Conservation (phyloP, 2,797 vertebrate species). For the Rhynchotus rufescens region DNA sequence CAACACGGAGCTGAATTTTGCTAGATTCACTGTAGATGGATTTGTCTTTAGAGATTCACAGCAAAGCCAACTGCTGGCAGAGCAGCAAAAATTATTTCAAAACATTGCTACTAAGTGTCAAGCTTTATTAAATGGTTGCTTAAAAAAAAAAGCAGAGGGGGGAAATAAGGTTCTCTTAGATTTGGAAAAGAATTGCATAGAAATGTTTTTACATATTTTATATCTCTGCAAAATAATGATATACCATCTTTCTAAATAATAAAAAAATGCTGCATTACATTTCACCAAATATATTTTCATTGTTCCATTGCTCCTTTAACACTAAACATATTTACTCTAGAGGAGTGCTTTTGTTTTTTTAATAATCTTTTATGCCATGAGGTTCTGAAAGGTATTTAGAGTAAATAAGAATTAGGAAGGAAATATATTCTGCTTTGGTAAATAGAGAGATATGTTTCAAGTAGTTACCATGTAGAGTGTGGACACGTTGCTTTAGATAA, state of each 20-base stretch:
- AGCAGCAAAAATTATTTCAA: conserved; percentile 63
- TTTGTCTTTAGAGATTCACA: conserved; percentile 67
- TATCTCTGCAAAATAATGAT: conserved; percentile 19
- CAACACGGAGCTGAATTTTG: conserved; percentile 46
- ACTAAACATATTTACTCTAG: conserved; percentile 24
- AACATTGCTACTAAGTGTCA: conserved; percentile 42
- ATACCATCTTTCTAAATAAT: conserved; percentile 33
- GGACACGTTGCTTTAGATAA: background rate
- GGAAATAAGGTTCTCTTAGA: background rate
- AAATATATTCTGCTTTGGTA: background rate
- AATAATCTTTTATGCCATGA: background rate
- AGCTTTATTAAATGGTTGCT: conserved; percentile 52
- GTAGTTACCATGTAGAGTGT: background rate
- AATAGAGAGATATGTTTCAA: background rate
- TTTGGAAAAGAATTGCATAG: background rate
- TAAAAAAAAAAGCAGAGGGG: background rate
- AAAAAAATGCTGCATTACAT: background rate
- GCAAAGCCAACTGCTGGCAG: conserved; percentile 46
- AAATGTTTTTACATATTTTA: conserved; percentile 33
- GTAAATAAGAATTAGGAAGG: conserved; percentile 15
- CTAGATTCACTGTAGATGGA: conserved; percentile 54
- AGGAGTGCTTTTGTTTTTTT: background rate
- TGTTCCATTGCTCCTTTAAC: background rate
- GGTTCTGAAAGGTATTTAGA: background rate
- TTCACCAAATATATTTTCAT: conserved; percentile 8